Conservation (phyloP, 2,113 vertebrate species). For the Oncorhynchus tshawytscha region DNA sequence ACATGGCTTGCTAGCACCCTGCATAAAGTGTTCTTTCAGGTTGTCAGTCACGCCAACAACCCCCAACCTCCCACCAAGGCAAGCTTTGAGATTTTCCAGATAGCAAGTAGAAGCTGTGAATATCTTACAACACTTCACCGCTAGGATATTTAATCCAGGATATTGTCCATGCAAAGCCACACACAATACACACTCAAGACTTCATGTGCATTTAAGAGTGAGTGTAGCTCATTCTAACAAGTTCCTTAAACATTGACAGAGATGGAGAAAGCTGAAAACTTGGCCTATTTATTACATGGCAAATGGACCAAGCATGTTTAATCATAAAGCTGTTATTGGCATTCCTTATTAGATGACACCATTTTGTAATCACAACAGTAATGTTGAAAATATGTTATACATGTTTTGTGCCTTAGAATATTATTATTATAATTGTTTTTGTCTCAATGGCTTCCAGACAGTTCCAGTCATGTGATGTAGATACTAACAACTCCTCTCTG, state of each 20-base stretch:
- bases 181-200: not conserved
- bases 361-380: not conserved
- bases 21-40: constrained; percentile 31
- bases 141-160: not conserved
- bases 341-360: not conserved
- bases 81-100: constrained; percentile 1
- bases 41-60: not conserved
- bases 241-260: too few species aligned
- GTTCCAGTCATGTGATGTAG: constrained; percentile 48
- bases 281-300: too few species aligned
- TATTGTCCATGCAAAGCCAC: not conserved
- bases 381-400: not conserved
- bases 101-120: constrained; percentile 11
- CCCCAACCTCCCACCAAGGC: not conserved
- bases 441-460: constrained; percentile 24
- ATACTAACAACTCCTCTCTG: constrained; percentile 7
- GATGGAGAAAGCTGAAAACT: too few species aligned
- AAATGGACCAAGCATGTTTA: not conserved
- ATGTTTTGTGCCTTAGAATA: not conserved
- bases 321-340: not conserved
- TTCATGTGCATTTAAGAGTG: not conserved
- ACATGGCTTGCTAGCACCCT: constrained; percentile 1
- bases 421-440: not conserved
- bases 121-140: not conserved
- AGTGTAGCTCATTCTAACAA: not conserved